A percentile compares a stretch with the other conserved stretches of the same genome.
These are phyloP conservation scores for Lasioglossum lativentre DNA, from an alignment of 2,888 invertebrate genomes.

Conservation along the genomic window DNA sequence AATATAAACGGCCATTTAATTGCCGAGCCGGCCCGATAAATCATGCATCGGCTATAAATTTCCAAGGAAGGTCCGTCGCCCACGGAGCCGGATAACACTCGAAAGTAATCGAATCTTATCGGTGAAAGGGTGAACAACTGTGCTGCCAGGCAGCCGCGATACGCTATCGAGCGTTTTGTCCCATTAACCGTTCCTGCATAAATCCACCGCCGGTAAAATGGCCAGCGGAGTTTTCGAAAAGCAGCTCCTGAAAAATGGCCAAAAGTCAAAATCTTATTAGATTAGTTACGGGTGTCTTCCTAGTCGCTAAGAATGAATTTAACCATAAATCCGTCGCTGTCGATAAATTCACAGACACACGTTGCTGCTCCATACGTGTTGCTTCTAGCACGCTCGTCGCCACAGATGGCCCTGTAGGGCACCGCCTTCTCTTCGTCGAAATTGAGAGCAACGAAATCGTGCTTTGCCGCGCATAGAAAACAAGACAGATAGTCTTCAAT, in stretches of 20 bases:
- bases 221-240: background rate
- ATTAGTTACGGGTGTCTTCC: no score
- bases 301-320: no score
- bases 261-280: background rate
- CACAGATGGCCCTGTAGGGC: background rate
- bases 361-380: background rate
- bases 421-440: background rate
- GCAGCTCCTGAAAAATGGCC: background rate
- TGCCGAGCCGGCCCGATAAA: slow-evolving; percentile 65
- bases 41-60: slow-evolving; percentile 65
- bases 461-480: background rate
- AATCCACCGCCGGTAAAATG: slow-evolving; percentile 16
- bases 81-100: slow-evolving; percentile 12
- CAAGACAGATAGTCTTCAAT: background rate
- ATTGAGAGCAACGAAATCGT: background rate
- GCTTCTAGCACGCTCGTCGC: background rate
- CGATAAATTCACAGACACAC: slow-evolving; percentile 31
- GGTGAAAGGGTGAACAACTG: background rate
- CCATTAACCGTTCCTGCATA: background rate
- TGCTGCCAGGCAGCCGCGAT: background rate
- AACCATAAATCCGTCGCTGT: slow-evolving; percentile 41
- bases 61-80: slow-evolving; percentile 23
- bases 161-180: background rate
- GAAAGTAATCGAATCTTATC: slow-evolving; percentile 42
- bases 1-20: slow-evolving; percentile 74